Percentiles rank a stretch among this genome's conserved stretches.
Evolutionary conservation across 2,888 invertebrate genomes (phyloP).

Genomic region (Troglohyphantes excavatus): DNA sequence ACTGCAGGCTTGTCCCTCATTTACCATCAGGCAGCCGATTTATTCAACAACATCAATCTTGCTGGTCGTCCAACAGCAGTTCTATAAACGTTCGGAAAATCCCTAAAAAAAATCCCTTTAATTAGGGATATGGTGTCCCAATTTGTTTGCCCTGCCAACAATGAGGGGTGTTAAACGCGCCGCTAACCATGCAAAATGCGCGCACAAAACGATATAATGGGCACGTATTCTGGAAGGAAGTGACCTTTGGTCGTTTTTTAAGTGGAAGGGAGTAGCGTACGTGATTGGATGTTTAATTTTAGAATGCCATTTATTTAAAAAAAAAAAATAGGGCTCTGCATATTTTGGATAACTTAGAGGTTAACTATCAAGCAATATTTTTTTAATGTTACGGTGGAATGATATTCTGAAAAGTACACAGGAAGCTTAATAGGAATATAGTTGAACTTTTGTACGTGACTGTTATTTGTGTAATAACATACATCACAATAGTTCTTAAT

Average conservation of each 20-base stretch:
- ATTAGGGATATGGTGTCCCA: constrained; percentile 56
- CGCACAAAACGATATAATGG: constrained; percentile 34
- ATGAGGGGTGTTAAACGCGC: constrained; percentile 59
- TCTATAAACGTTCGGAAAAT: background rate
- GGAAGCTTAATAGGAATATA: too few relatives aligned
- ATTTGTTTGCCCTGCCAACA: constrained; percentile 30
- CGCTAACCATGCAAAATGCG: constrained; percentile 56
- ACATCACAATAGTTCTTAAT: too few relatives aligned
- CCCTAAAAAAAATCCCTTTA: constrained; percentile 17
- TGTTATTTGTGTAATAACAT: too few relatives aligned
- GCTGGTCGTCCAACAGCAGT: background rate
- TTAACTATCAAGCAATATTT: background rate
- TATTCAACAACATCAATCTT: background rate
- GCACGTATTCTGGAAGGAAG: constrained; percentile 20
- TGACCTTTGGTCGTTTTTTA: constrained; percentile 29
- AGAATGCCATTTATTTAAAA: background rate
- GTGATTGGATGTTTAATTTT: constrained; percentile 1
- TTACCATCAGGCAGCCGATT: background rate
- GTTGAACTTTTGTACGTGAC: too few relatives aligned
- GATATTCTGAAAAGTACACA: too few relatives aligned
- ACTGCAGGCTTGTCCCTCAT: background rate
- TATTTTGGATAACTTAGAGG: background rate
- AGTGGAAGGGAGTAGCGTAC: constrained; percentile 3
- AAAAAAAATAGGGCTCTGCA: background rate
- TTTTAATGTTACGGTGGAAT: too few relatives aligned